A percentile compares a stretch with the other conserved stretches of the same genome.
These are phyloP conservation scores for Melanerpes aurifrons DNA, from an alignment of 2,113 vertebrate species.

Conservation along the genomic window DNA sequence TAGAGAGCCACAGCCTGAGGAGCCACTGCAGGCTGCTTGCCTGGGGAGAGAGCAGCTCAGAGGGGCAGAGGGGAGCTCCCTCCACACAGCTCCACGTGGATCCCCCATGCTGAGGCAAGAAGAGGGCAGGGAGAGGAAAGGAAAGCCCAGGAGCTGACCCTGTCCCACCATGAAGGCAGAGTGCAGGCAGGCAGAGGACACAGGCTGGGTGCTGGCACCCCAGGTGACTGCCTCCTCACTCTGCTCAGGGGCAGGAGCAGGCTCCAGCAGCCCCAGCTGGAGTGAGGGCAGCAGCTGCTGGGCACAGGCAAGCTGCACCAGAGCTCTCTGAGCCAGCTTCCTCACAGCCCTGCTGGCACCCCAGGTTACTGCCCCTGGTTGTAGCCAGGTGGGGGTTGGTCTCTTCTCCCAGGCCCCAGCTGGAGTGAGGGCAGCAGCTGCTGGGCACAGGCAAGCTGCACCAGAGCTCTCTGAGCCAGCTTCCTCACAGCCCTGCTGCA, in stretches of 20 bases:
- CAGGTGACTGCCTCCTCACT: background rate
- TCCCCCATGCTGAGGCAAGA: background rate
- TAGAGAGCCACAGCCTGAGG: background rate
- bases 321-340: background rate
- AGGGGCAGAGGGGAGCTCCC: background rate
- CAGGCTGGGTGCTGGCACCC: background rate
- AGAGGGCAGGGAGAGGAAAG: background rate
- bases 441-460: rapidly evolving
- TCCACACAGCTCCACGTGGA: background rate
- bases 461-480: background rate
- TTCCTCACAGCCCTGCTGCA: background rate
- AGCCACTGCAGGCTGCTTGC: background rate
- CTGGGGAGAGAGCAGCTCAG: background rate
- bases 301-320: rapidly evolving
- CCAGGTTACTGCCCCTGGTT: background rate
- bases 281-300: background rate
- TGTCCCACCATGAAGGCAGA: background rate
- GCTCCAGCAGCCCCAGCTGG: background rate
- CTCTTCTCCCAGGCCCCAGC: too few species aligned
- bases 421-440: background rate
- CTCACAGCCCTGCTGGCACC: background rate
- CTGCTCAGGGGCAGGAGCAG: background rate
- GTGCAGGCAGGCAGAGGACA: background rate
- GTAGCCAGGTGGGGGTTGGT: too few species aligned
- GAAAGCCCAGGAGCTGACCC: background rate